Conservation (phyloP, 37 sponge, comb jelly and placozoan genomes). For the Mnemiopsis leidyi region DNA sequence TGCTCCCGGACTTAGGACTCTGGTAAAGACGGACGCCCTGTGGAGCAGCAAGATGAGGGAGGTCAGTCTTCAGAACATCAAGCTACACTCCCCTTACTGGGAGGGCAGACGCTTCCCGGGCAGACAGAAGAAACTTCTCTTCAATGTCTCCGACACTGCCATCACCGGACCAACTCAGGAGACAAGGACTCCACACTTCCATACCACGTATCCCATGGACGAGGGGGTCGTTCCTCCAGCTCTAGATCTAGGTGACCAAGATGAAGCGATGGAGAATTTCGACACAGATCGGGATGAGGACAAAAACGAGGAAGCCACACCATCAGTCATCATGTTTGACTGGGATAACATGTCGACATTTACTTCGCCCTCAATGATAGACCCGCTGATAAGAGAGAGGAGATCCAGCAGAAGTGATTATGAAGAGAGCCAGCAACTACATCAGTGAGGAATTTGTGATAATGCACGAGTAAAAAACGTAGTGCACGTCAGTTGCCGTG, state of each 20-base stretch:
- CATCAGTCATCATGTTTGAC: neutral
- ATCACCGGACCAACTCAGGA: neutral
- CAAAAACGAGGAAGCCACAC: neutral
- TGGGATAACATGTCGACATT: neutral
- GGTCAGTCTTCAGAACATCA: neutral
- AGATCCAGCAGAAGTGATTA: neutral
- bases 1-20: neutral
- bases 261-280: no score
- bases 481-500: neutral
- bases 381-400: neutral
- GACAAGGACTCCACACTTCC: neutral
- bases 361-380: neutral
- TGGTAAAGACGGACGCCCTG: neutral
- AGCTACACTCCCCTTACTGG: neutral
- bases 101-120: neutral
- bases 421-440: no score
- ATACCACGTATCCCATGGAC: neutral
- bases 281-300: no score
- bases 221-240: neutral
- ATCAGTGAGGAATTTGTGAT: neutral
- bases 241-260: no score
- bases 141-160: neutral
- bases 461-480: neutral
- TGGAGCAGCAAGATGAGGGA: neutral
- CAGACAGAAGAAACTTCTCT: neutral